Conservation (phyloP, 2,888 invertebrate species). For the Melanotus villosus region DNA sequence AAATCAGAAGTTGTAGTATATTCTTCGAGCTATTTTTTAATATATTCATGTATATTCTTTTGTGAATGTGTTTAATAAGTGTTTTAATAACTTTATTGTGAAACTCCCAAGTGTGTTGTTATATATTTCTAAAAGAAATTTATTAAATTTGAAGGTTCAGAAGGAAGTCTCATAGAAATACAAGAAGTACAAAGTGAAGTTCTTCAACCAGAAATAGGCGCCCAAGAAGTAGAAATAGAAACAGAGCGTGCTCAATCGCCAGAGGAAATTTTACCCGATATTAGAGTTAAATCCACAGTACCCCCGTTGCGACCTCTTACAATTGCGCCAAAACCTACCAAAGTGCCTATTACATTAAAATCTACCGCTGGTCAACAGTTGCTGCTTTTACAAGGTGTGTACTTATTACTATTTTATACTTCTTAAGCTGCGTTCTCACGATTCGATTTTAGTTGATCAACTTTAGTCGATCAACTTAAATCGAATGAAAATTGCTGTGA, state of each 20-base stretch:
- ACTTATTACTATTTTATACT: neutral
- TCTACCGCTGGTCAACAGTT: constrained; percentile 67
- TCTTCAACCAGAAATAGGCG: constrained; percentile 60
- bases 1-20: too few species aligned
- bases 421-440: too few species aligned
- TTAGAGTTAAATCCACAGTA: constrained; percentile 55
- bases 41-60: too few species aligned
- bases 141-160: constrained; percentile 19
- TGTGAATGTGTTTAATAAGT: too few species aligned
- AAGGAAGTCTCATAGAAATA: constrained; percentile 28
- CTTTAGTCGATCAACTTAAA: too few species aligned
- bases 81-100: too few species aligned
- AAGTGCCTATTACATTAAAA: constrained; percentile 64
- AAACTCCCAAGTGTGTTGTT: too few species aligned
- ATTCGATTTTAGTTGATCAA: too few species aligned
- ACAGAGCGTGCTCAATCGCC: constrained; percentile 58
- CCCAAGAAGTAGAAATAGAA: constrained; percentile 63
- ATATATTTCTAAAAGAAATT: too few species aligned
- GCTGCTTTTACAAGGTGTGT: constrained; percentile 67
- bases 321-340: constrained; percentile 70
- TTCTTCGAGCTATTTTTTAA: too few species aligned
- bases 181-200: constrained; percentile 59
- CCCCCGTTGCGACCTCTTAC: constrained; percentile 67
- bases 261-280: constrained; percentile 60
- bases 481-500: too few species aligned